Conservation (phyloP, 2,888 invertebrate species). For the Hypolimnas misippus region DNA sequence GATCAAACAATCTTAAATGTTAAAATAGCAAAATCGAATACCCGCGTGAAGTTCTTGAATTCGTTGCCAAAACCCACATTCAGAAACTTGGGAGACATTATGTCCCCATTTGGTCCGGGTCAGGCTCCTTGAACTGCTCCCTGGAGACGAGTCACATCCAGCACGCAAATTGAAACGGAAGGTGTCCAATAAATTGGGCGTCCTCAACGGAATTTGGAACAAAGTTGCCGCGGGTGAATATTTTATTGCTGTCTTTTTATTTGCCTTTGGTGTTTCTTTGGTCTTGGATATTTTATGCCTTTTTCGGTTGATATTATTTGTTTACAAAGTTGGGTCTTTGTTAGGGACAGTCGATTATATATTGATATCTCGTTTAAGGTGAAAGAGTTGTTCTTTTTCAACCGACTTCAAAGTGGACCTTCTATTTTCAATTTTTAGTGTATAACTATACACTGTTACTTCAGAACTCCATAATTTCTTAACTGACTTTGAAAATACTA, state of each 20-base stretch:
- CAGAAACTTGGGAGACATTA: slow-evolving; percentile 24
- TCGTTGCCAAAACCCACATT: slow-evolving; percentile 13
- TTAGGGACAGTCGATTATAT: not conserved
- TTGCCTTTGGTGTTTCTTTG: slow-evolving; percentile 19
- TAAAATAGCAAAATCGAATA: not conserved
- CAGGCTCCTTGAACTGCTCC: slow-evolving; percentile 59
- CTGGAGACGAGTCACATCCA: slow-evolving; percentile 47
- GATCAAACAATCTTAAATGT: not conserved
- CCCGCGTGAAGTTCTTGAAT: slow-evolving; percentile 13
- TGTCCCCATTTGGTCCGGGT: slow-evolving; percentile 44
- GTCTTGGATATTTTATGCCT: slow-evolving; percentile 3
- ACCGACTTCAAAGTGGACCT: too few species aligned
- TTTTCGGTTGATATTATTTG: not conserved
- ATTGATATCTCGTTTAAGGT: not conserved
- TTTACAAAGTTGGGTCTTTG: not conserved
- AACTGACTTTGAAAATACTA: too few species aligned
- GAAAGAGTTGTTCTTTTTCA: too few species aligned
- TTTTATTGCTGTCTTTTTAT: slow-evolving; percentile 58
- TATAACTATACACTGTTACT: too few species aligned
- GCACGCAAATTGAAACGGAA: slow-evolving; percentile 77
- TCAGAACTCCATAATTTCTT: too few species aligned
- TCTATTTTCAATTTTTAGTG: too few species aligned
- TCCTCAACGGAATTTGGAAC: slow-evolving; percentile 63
- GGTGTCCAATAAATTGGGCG: slow-evolving; percentile 74
- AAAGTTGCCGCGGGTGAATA: slow-evolving; percentile 66